Conservation (phyloP, 2,888 invertebrate genomes). For the Acanthosoma haemorrhoidale region DNA sequence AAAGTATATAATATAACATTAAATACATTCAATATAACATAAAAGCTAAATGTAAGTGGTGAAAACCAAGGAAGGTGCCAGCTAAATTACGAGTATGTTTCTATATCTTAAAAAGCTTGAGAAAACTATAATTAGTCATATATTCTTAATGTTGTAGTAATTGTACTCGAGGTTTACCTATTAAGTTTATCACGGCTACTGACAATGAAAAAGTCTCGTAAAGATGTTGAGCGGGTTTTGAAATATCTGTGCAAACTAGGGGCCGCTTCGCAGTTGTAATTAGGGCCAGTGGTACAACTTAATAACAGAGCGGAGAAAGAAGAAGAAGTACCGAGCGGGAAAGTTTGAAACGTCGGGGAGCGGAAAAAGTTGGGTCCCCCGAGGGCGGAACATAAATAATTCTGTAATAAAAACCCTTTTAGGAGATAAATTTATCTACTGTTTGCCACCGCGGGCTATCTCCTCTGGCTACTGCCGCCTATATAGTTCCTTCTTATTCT, state of each 20-base stretch:
- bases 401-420: conserved; percentile 29
- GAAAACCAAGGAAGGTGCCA: too few relatives aligned
- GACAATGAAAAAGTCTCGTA: too few relatives aligned
- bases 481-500: neutral
- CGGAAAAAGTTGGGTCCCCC: conserved; percentile 7
- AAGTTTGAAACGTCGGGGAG: conserved; percentile 16
- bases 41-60: too few relatives aligned
- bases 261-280: neutral
- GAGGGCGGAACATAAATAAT: conserved; percentile 23
- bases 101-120: too few relatives aligned
- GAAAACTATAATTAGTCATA: too few relatives aligned
- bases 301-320: neutral
- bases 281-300: neutral
- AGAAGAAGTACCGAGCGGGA: neutral
- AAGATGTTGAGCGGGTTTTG: neutral
- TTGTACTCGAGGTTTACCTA: too few relatives aligned
- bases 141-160: too few relatives aligned
- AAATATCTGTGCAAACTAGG: neutral
- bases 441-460: neutral
- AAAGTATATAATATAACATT: too few relatives aligned
- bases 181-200: too few relatives aligned
- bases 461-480: neutral
- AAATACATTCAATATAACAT: too few relatives aligned
- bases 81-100: too few relatives aligned
- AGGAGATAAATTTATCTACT: conserved; percentile 24